Conservation (phyloP, 2,888 invertebrate species). For the Magallana nippona region DNA sequence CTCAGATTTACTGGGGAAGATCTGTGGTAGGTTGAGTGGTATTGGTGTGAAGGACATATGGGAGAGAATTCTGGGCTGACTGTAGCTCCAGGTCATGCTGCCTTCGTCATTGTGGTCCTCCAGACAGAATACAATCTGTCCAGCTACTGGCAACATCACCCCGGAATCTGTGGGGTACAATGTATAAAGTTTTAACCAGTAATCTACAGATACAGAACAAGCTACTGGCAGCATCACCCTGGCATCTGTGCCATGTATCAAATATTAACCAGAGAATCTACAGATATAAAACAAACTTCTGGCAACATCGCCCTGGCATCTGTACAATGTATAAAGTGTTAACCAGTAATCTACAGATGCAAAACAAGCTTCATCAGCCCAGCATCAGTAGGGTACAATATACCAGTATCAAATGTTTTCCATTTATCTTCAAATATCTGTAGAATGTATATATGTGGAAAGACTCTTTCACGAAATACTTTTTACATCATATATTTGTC, state of each 20-base stretch:
- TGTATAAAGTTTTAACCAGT: no score
- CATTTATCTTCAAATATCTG: no score
- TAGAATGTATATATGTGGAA: no score
- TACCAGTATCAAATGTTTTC: no score
- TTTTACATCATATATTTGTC: no score
- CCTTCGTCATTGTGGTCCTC: constrained; percentile 79
- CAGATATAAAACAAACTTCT: constrained; percentile 80
- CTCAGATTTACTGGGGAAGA: constrained; percentile 15
- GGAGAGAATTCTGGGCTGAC: constrained; percentile 91
- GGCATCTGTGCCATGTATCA: neutral
- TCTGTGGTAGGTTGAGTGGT: constrained; percentile 82
- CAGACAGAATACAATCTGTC: constrained; percentile 85
- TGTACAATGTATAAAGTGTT: no score
- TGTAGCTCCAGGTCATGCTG: constrained; percentile 93
- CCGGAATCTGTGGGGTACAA: constrained; percentile 36
- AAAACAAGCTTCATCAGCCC: no score
- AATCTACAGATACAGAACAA: constrained; percentile 78
- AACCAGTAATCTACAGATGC: no score
- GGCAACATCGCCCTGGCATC: constrained; percentile 43
- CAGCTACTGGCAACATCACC: constrained; percentile 82
- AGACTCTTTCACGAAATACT: no score
- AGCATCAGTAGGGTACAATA: no score
- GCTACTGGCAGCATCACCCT: constrained; percentile 80
- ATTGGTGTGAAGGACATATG: constrained; percentile 90
- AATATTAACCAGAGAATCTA: no score